Evolutionary conservation across 2,888 invertebrate genomes (phyloP).

Genomic region (Orthosia cruda): DNA sequence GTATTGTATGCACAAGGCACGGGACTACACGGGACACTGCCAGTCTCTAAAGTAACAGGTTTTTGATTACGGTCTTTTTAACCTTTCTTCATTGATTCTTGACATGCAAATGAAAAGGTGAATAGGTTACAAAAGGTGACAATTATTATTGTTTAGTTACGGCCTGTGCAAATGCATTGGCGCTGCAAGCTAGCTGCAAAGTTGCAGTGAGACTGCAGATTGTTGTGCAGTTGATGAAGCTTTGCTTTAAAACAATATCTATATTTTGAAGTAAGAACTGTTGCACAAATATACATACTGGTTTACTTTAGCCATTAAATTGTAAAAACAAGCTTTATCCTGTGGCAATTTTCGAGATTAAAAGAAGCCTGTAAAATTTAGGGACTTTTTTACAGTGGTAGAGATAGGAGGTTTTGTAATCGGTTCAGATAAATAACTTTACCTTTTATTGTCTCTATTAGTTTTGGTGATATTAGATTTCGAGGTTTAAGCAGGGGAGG

Average conservation of each 20-base stretch:
- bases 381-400: too few species aligned
- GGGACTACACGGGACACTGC: too few species aligned
- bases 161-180: not conserved
- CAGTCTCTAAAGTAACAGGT: conserved; percentile 4
- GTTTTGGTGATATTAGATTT: too few species aligned
- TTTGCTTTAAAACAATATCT: not conserved
- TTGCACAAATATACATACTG: too few species aligned
- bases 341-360: too few species aligned
- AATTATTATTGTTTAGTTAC: not conserved
- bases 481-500: too few species aligned
- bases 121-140: not conserved
- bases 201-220: not conserved
- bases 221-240: not conserved
- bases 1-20: conserved; percentile 23
- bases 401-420: too few species aligned
- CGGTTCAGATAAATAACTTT: too few species aligned
- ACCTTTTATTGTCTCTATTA: too few species aligned
- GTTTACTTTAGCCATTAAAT: too few species aligned
- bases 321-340: too few species aligned
- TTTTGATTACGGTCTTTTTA: conserved; percentile 13
- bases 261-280: not conserved
- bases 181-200: not conserved
- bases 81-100: not conserved
- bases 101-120: conserved; percentile 20
- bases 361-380: too few species aligned